These are phyloP conservation scores for Microchirus variegatus DNA, from an alignment of 2,797 vertebrate genomes.

Conservation along the genomic window DNA sequence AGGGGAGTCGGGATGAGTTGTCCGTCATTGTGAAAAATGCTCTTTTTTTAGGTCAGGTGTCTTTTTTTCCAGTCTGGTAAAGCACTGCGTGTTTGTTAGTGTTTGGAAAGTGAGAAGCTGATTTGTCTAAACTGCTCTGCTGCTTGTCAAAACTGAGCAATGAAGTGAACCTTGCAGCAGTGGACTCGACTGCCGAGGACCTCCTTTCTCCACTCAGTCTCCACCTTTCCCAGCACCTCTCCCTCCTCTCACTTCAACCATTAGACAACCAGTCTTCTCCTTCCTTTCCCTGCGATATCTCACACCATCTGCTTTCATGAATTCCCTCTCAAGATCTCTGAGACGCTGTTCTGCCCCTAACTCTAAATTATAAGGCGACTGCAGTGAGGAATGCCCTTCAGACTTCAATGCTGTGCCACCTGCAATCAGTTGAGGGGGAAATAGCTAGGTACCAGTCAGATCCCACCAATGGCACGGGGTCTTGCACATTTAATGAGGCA, in stretches of 20 bases:
- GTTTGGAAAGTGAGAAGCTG: background rate
- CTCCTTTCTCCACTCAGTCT: constrained; percentile 42
- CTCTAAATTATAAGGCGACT: constrained; percentile 65
- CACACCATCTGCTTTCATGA: constrained; percentile 54
- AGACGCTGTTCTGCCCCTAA: constrained; percentile 41
- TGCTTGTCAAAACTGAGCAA: constrained; percentile 1
- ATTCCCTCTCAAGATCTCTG: constrained; percentile 44
- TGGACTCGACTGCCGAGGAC: constrained; percentile 22
- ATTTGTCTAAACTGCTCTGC: background rate
- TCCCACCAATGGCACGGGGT: constrained; percentile 44
- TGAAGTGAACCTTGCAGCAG: constrained; percentile 22
- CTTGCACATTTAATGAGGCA: constrained; percentile 64
- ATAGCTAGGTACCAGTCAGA: constrained; percentile 34
- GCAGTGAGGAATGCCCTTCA: constrained; percentile 52
- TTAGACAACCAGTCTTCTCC: constrained; percentile 29
- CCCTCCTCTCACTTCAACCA: constrained; percentile 28
- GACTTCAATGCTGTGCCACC: constrained; percentile 49
- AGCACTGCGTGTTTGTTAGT: background rate
- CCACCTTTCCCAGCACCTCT: constrained; percentile 55
- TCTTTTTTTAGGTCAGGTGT: background rate
- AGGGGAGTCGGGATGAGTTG: background rate
- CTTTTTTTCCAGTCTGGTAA: background rate
- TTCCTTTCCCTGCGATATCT: constrained; percentile 21
- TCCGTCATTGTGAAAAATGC: constrained; percentile 7
- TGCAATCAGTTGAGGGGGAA: constrained; percentile 62